Evolutionary conservation across 2,797 vertebrate species (phyloP).

Genomic region (Aeoliscus strigatus): DNA sequence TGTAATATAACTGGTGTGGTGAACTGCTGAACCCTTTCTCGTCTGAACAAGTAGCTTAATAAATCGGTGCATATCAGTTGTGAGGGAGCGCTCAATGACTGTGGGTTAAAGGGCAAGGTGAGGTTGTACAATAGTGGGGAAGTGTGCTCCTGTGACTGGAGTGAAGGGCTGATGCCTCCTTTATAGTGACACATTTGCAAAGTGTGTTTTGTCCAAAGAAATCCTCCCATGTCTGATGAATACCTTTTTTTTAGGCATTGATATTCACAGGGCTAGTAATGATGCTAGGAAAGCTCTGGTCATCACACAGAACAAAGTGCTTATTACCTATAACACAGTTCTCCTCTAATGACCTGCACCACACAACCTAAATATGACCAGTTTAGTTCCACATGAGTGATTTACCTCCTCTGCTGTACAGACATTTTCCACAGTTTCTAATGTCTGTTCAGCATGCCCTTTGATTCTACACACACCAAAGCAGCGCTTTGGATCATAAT

Average conservation of each 20-base stretch:
- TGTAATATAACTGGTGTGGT: too few species aligned
- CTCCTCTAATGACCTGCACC: constrained; percentile 17
- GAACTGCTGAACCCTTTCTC: too few species aligned
- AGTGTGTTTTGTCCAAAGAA: constrained; percentile 19
- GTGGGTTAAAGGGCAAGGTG: too few species aligned
- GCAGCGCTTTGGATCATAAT: constrained; percentile 52
- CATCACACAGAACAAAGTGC: constrained; percentile 4
- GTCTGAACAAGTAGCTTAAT: too few species aligned
- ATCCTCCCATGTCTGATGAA: too few species aligned
- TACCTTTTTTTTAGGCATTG: too few species aligned
- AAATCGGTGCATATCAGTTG: too few species aligned
- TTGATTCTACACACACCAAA: constrained; percentile 45
- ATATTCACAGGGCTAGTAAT: constrained; percentile 2
- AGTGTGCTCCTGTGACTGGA: too few species aligned
- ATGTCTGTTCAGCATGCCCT: constrained; percentile 32
- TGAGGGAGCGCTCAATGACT: too few species aligned
- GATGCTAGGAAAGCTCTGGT: constrained; percentile 10
- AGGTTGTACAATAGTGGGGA: too few species aligned
- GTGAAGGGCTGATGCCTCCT: too few species aligned
- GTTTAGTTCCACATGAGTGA: constrained; percentile 25
- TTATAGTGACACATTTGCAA: too few species aligned
- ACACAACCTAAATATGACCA: constrained; percentile 13
- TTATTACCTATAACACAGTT: constrained; percentile 22
- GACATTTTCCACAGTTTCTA: constrained; percentile 35
- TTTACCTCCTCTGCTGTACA: constrained; percentile 31